phyloP scores from a whole-genome alignment of 2,888 invertebrate species.

The Microdon myrmicae region DNA sequence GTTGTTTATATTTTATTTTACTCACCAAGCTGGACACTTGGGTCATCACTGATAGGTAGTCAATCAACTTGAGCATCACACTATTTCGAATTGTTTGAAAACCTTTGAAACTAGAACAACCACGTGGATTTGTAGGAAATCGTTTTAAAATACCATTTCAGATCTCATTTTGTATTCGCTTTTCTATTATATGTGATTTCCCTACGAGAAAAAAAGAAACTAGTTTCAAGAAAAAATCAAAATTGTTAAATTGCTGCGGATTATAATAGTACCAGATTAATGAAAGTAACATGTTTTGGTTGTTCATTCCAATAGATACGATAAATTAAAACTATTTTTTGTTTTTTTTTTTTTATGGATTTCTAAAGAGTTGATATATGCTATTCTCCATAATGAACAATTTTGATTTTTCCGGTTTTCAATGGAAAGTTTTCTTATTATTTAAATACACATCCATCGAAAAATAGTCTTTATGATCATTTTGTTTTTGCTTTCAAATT shows the following conservation, averaged over 20 bases:
- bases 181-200: constrained; percentile 15
- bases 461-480: constrained; percentile 13
- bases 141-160: constrained; percentile 16
- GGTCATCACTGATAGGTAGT: too few species aligned
- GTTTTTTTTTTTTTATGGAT: constrained; percentile 21
- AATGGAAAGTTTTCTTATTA: not conserved
- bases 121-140: constrained; percentile 18
- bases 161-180: constrained; percentile 29
- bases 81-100: constrained; percentile 23
- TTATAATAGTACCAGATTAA: too few species aligned
- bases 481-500: constrained; percentile 5
- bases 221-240: constrained; percentile 45
- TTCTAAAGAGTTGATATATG: too few species aligned
- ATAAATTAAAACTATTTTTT: constrained; percentile 4
- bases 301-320: not conserved
- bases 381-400: too few species aligned
- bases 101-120: constrained; percentile 46
- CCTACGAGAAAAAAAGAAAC: constrained; percentile 23
- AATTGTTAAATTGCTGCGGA: constrained; percentile 47
- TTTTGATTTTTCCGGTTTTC: constrained; percentile 45
- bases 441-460: constrained; percentile 40
- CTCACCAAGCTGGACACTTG: too few species aligned
- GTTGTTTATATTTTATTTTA: too few species aligned
- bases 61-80: too few species aligned
- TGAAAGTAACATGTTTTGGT: too few species aligned